Percentiles rank a stretch among this genome's conserved stretches.
Evolutionary conservation across 2,888 invertebrate species (phyloP).

Genomic region (Pachliopta kotzebuea): DNA sequence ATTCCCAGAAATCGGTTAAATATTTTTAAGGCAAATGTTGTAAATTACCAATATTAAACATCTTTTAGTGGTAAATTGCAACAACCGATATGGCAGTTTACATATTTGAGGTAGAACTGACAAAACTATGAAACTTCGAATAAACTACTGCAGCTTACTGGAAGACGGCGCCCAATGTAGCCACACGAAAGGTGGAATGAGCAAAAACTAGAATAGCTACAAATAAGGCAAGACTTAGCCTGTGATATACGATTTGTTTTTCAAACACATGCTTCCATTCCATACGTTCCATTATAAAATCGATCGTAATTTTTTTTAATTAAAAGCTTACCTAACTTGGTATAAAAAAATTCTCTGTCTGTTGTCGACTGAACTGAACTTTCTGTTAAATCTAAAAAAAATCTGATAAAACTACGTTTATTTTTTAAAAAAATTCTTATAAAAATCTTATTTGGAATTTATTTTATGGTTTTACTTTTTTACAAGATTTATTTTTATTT

Average conservation of each 20-base stretch:
- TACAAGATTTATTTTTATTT: neutral
- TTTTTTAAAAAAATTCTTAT: too few relatives aligned
- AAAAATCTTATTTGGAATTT: too few relatives aligned
- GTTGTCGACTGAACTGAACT: too few relatives aligned
- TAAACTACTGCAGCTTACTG: neutral
- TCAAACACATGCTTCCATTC: conserved; percentile 24
- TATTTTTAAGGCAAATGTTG: neutral
- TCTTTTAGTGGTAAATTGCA: neutral
- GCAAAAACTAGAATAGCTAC: conserved; percentile 21
- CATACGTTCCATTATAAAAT: conserved; percentile 16
- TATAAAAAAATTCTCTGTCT: too few relatives aligned
- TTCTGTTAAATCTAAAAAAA: too few relatives aligned
- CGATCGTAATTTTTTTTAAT: too few relatives aligned
- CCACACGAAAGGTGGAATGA: conserved; percentile 1
- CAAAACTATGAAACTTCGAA: neutral
- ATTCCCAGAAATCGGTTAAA: neutral
- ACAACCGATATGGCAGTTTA: neutral
- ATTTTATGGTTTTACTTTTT: neutral
- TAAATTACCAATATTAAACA: neutral
- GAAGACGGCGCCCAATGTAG: conserved; percentile 1
- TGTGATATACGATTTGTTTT: conserved; percentile 20
- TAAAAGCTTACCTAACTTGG: too few relatives aligned
- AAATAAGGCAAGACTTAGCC: conserved; percentile 21
- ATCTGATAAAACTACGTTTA: too few relatives aligned
- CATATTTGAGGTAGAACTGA: neutral